Conservation (phyloP, 2,113 vertebrate genomes). For the Pedetes capensis region DNA sequence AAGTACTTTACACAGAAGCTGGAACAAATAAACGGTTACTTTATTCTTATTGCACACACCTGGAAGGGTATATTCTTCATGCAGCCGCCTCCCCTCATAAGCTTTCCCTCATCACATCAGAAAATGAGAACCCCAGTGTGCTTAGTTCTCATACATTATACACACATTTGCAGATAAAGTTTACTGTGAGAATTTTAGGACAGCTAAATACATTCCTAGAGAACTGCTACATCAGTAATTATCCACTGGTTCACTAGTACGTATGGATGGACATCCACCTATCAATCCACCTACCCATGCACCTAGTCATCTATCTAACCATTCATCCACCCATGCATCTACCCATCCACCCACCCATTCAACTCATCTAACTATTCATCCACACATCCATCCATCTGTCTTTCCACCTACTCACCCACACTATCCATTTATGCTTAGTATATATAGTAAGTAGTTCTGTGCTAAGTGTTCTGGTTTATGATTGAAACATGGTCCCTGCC, state of each 20-base stretch:
- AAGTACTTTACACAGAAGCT: not conserved
- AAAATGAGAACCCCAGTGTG: not conserved
- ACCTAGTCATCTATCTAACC: not conserved
- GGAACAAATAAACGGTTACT: not conserved
- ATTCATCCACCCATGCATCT: not conserved
- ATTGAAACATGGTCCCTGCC: not conserved
- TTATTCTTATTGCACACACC: conserved; percentile 24
- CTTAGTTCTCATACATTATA: not conserved
- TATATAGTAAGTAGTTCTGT: not conserved
- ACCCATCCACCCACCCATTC: not conserved
- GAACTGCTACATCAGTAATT: not conserved
- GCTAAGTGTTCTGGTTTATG: not conserved
- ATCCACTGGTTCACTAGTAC: not conserved
- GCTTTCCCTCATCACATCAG: not conserved
- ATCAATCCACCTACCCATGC: not conserved
- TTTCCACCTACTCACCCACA: not conserved
- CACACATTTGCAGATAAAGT: not conserved
- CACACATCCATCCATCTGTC: not conserved
- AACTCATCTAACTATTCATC: no score
- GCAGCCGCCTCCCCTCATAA: not conserved
- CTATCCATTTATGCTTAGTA: not conserved
- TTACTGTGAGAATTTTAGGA: not conserved
- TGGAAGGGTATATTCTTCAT: not conserved
- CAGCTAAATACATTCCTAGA: not conserved
- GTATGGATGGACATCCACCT: not conserved